Percentiles rank a stretch among this genome's conserved stretches.
Conservation (phyloP, 2,888 invertebrate species). For the Hypsopygia costalis region DNA sequence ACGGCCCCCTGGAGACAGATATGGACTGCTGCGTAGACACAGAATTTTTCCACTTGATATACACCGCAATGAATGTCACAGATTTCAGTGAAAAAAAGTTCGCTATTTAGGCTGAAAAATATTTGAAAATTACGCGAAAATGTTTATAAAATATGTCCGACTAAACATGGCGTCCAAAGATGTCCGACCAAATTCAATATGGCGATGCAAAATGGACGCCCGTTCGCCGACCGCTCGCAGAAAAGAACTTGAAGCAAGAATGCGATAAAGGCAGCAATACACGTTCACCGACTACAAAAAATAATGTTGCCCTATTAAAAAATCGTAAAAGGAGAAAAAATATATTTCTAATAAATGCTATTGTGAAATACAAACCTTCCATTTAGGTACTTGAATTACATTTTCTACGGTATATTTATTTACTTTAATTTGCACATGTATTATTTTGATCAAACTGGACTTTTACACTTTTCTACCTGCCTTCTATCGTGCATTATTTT, state of each 20-base stretch:
- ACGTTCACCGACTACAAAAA: constrained; percentile 27
- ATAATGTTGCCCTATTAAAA: constrained; percentile 36
- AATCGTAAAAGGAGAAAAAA: no score
- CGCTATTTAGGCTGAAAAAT: constrained; percentile 71
- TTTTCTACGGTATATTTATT: no score
- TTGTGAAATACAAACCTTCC: no score
- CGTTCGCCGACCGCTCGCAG: constrained; percentile 41
- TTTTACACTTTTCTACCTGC: no score
- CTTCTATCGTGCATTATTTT: no score
- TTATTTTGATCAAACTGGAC: no score
- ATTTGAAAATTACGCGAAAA: constrained; percentile 82
- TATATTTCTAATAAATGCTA: no score
- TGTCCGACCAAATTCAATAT: constrained; percentile 83
- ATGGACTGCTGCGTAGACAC: constrained; percentile 69
- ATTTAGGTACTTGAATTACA: no score
- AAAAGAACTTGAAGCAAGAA: constrained; percentile 33
- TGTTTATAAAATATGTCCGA: constrained; percentile 89
- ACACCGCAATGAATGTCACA: constrained; percentile 55
- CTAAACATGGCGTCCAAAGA: constrained; percentile 87
- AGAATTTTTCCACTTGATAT: constrained; percentile 59
- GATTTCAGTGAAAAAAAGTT: constrained; percentile 75
- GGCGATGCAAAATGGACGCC: constrained; percentile 81
- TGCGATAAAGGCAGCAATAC: constrained; percentile 45
- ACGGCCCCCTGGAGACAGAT: constrained; percentile 70
- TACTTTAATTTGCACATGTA: no score